Evolutionary conservation across 2,888 invertebrate genomes (phyloP), one percentile per base, ranked within the genome.

Genomic region (Scaptomyza caliginosa): DNA sequence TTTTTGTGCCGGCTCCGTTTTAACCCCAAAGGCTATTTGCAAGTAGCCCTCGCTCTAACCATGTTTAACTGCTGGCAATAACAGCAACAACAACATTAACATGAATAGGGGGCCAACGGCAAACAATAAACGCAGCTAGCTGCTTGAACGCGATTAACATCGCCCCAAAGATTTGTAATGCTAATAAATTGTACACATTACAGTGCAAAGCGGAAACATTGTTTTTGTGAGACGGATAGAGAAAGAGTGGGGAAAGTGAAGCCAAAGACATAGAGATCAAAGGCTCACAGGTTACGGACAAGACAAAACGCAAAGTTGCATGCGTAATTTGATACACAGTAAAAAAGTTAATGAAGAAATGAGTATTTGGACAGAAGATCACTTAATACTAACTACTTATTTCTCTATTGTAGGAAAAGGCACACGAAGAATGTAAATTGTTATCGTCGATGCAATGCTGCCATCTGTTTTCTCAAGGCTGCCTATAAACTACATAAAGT

Each of bases 91-190:
- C n/a, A 43, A 13, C 30, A 17, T 2, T 11, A 32, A 13, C 32
- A 43, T 21, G 32, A 50, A 51, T 38, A 32, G 51, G 40, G 51
- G 46, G 38, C 26, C 69, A 60, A 69, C 43, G 49, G 46, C 59
- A 60, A 74, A 72, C 74, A 70, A 67, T 74, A 74, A 67, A 74
- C 62, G 66, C 58, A 64, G 68, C 65, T 59, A 52, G 72, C 45
- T 58, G 68, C 66, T 55, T 67, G 46, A 50, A 58, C 16, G 67
- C 81, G 82, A 79, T 79, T 77, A 70, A 70, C 79, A 82, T 77
- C 73, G 83, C 68, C 55, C 67, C 77, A 67, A 66, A 79, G 85
- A 85, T 85, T 83, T 77, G 83, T 79, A 82, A 82, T 85, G 83
- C 83, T 77, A 82, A 83, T 83, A 82, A 79, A 83, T 75, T 79